phyloP scores from a whole-genome alignment of 2,797 vertebrate species.

The Triplophysa bombifrons region DNA sequence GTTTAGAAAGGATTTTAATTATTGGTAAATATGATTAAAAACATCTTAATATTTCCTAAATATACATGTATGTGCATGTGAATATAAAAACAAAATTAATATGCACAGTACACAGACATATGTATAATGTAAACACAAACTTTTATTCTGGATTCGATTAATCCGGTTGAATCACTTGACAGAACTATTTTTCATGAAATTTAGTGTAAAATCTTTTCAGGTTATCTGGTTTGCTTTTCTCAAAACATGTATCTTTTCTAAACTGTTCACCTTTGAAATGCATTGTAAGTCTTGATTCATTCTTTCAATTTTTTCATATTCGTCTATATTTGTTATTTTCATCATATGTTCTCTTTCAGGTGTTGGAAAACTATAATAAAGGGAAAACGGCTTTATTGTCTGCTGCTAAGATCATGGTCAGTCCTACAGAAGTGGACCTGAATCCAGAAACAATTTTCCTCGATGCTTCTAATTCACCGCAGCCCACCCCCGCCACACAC shows the following conservation, averaged over 20 bases:
- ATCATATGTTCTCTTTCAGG: constrained; percentile 69
- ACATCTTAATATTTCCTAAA: too few relatives aligned
- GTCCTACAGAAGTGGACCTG: constrained; percentile 97
- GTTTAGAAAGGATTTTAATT: too few relatives aligned
- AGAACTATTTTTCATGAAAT: background rate
- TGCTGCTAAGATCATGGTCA: constrained; percentile 99
- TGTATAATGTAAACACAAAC: too few relatives aligned
- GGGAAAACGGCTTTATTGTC: constrained; percentile 97
- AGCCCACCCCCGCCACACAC: constrained; percentile 75
- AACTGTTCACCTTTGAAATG: background rate
- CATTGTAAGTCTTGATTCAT: constrained; percentile 13
- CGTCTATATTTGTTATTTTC: constrained; percentile 11
- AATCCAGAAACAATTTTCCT: constrained; percentile 92
- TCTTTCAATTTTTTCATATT: background rate
- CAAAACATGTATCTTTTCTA: background rate
- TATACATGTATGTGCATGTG: too few relatives aligned
- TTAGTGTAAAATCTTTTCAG: background rate
- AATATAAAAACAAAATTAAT: too few relatives aligned
- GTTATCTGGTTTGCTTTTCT: background rate
- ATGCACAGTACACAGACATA: too few relatives aligned
- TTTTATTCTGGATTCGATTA: too few relatives aligned
- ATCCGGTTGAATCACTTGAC: background rate
- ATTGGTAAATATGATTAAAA: too few relatives aligned
- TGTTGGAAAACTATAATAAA: constrained; percentile 99
- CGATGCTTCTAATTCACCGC: constrained; percentile 81